Evolutionary conservation across 2,113 vertebrate genomes (phyloP).

Genomic region (Hippocampus guttulatus): DNA sequence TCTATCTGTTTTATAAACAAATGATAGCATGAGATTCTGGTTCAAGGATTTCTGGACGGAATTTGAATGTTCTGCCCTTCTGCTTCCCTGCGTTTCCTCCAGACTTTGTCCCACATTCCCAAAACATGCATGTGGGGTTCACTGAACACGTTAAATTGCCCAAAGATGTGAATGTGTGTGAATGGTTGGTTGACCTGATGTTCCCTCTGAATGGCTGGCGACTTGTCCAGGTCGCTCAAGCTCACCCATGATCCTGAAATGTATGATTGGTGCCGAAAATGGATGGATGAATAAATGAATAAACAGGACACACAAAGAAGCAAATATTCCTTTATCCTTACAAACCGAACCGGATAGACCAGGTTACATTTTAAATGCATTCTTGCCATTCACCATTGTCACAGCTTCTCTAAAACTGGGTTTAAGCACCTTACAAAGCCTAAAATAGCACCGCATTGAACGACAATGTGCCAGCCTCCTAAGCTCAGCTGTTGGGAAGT

Average conservation of each 20-base stretch:
- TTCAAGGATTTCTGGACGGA: too few species aligned
- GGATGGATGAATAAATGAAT: not conserved
- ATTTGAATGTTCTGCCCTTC: too few species aligned
- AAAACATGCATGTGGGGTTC: not conserved
- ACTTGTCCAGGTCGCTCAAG: too few species aligned
- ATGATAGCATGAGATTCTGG: too few species aligned
- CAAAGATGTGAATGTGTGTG: not conserved
- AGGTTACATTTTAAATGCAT: not conserved
- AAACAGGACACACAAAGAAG: not conserved
- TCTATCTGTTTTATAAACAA: too few species aligned
- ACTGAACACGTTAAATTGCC: not conserved
- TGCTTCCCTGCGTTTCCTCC: not conserved
- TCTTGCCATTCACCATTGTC: constrained; percentile 5
- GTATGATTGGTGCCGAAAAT: too few species aligned
- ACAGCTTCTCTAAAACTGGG: not conserved
- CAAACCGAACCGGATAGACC: not conserved
- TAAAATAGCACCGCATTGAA: constrained; percentile 24
- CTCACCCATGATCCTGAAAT: too few species aligned
- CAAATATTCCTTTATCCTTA: not conserved
- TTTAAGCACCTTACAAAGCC: constrained; percentile 1
- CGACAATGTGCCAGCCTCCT: constrained; percentile 12
- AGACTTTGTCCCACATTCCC: not conserved
- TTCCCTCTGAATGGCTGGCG: too few species aligned
- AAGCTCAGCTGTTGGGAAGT: constrained; percentile 26
- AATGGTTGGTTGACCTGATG: too few species aligned